Evolutionary conservation across 2,113 vertebrate species (phyloP), one percentile per base, ranked within the genome.

Genomic region (Ariopsis seemanni): DNA sequence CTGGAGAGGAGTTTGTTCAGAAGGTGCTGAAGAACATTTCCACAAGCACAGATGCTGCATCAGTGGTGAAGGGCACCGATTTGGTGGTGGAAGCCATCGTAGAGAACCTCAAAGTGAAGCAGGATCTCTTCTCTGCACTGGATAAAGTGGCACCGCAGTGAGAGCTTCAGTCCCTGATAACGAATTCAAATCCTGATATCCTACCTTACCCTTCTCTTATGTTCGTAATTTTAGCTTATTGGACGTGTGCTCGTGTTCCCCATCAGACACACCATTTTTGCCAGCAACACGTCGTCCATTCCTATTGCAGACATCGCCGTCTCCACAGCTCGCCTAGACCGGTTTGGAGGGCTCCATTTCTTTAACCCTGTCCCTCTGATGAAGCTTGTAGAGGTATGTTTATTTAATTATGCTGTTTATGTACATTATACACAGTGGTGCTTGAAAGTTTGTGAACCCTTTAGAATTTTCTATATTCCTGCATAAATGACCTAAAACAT

Each of bases 281-380:
- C 96, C 79, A 99, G 98, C 95, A 99, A 99, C 94, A 99, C 98
- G 0, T 99, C 98, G 0, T 99, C 98, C 20, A 88, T 99, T 94
- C 96, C 96, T 55, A 97, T 99, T 91, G 93, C 96, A 0, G 94
- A 95, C 91, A 93, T 99, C 74, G 97, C 97, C 86, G 97, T 97
- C 22, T 93, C 96, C 48, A 99, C 98, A 85, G 94, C 92, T 86
- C 95, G 98, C 79, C 96, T 96, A 90, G 98, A 99, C 93, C 93
- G 96, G 2, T 99, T 99, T 14, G 97, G 96, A 0, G 98, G 98
- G 62, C 96, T 99, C 62, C 98, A 99, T 93, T 99, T 99, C 93
- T 99, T 99, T 92, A 99, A 99, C 88, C 98, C 98, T 0, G 98
- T 99, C 67, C 97, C 98, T 22, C 18, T 99, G 95, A 99, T 99